These are phyloP conservation scores for Ceryle rudis DNA, from an alignment of 2,797 vertebrate genomes.

Conservation along the genomic window DNA sequence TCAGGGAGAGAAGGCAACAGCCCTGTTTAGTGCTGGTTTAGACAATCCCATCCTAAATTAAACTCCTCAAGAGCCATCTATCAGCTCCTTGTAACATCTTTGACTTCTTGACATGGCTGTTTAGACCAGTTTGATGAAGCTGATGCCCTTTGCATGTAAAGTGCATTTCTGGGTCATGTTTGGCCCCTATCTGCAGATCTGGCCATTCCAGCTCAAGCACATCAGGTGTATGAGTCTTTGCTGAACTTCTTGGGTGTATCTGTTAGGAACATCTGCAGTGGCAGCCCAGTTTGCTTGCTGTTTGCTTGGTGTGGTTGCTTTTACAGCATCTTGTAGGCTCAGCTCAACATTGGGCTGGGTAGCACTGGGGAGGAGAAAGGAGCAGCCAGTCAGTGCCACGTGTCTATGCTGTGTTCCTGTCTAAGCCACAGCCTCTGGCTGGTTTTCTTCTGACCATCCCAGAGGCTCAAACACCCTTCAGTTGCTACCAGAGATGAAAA, in stretches of 20 bases:
- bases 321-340: background rate
- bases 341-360: background rate
- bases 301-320: background rate
- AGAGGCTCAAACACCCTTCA: background rate
- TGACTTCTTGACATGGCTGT: background rate
- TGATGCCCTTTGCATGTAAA: background rate
- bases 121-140: background rate
- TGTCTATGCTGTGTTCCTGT: background rate
- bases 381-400: background rate
- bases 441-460: background rate
- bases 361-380: background rate
- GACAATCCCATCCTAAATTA: background rate
- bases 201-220: background rate
- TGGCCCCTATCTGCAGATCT: background rate
- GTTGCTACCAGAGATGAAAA: background rate
- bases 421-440: background rate
- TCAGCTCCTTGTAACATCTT: background rate
- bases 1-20: background rate
- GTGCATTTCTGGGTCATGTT: background rate
- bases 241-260: background rate
- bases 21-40: background rate
- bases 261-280: background rate
- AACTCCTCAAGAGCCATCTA: background rate
- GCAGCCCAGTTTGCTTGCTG: background rate
- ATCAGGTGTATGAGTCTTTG: background rate